These are phyloP conservation scores for Tragelaphus strepsiceros DNA, from an alignment of 2,113 vertebrate genomes.

Conservation along the genomic window DNA sequence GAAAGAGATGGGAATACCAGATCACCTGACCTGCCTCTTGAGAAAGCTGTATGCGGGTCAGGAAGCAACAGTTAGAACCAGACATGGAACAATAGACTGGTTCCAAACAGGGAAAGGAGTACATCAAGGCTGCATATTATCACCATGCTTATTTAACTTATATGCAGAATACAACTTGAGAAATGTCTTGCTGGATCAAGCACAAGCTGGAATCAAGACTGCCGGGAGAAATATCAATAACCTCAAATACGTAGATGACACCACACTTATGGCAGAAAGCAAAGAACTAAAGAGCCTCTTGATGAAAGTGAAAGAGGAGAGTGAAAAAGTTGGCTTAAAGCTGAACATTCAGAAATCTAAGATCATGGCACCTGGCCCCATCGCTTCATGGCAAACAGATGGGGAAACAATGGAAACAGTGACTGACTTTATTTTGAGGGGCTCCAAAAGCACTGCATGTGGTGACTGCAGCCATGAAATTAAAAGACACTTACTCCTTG, in stretches of 20 bases:
- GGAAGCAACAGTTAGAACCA: not conserved
- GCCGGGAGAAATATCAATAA: rapidly evolving
- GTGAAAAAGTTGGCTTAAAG: not conserved
- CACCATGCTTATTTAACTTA: not conserved
- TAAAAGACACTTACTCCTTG: not conserved
- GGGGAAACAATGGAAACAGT: not conserved
- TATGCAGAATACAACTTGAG: not conserved
- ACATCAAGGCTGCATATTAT: not conserved
- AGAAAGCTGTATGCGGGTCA: not conserved
- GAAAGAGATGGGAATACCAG: too few relatives aligned
- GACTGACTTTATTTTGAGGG: not conserved
- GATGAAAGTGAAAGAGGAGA: not conserved
- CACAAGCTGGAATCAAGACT: not conserved
- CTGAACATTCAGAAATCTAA: not conserved
- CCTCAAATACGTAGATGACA: not conserved
- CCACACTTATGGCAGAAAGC: not conserved
- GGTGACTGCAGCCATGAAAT: not conserved
- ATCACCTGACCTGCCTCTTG: not conserved
- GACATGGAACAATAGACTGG: not conserved
- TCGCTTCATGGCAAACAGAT: not conserved
- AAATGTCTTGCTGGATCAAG: not conserved
- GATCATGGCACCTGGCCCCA: not conserved
- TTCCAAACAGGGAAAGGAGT: not conserved
- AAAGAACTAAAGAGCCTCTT: not conserved
- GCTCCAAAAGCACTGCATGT: not conserved